Base-by-base conservation (phyloP, 2,888 invertebrate species). In the Drosophila mulleri region DNA sequence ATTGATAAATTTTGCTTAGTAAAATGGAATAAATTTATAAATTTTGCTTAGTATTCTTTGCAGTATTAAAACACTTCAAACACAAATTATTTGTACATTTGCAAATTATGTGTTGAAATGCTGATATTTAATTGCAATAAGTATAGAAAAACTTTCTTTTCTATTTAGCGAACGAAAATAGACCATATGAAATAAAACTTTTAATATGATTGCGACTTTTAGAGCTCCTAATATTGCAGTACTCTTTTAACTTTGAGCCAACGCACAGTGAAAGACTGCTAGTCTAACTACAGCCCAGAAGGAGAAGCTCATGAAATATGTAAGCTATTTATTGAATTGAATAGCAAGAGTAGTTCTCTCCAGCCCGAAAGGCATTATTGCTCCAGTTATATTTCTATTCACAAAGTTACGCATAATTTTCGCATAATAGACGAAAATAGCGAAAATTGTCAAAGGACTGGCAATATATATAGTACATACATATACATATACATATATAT, bases 331-430 rank as follows among this genome's bases (percentile, higher is more conserved):
- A 54, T 23, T 41, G 41, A 53, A 37, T 37, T 37, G 37, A 26
- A 54, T 11, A 5, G 26, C 26, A n/a, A 26, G 7, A 54, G 54
- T 54, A 54, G 54, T 54, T 54, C 14, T 48, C 5, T 5, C 2
- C 26, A 12, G 3, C 4, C 16, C 14, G 35, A n/a, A 41, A 6
- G 39, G 12, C 26, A 26, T 39, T 54, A 18, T 48, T 16, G 26
- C 54, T 54, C 39, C 26, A 54, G 41, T 54, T 54, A 39, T 26
- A 54, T 54, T 54, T 39, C 41, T 12, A 41, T 54, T 41, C 41
- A 26, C n/a, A 26, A 26, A n/a, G 23, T 48, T 48, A 35, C 23
- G 64, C 67, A 64, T 64, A 64, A 64, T 48, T 64, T 67, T 48
- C 65, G 44, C 58, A 66, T 61, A 63, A 64, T 23, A 9, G 37